Conservation (phyloP, 2,797 vertebrate species). For the Microhierax caerulescens region DNA sequence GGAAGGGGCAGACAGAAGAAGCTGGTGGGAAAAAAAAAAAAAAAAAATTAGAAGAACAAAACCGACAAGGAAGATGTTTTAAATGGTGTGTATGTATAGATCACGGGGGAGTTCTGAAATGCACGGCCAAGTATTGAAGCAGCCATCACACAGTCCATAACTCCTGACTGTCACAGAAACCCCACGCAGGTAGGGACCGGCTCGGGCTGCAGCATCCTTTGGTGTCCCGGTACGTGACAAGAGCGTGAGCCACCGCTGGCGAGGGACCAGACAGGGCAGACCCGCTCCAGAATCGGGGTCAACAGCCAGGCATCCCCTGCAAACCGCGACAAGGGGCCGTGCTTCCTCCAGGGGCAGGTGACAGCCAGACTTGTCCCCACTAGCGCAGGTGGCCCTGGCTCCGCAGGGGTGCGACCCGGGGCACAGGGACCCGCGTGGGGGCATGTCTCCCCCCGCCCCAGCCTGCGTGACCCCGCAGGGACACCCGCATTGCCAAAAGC, state of each 20-base stretch:
- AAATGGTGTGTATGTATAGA: neutral
- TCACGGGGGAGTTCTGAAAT: neutral
- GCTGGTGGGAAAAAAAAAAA: neutral
- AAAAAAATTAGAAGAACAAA: neutral
- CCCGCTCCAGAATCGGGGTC: neutral
- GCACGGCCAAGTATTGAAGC: neutral
- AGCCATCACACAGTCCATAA: neutral
- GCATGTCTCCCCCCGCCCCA: accelerated
- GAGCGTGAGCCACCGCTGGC: accelerated
- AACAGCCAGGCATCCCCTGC: accelerated
- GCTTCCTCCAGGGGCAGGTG: accelerated
- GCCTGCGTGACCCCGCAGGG: accelerated
- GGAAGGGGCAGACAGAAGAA: neutral
- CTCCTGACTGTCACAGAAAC: neutral
- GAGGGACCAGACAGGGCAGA: accelerated
- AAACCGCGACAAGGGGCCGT: accelerated
- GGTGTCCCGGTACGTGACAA: neutral
- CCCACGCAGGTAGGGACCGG: neutral
- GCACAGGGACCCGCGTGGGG: accelerated
- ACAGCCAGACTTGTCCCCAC: accelerated
- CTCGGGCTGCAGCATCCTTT: neutral
- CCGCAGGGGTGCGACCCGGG: accelerated
- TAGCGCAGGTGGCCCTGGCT: accelerated
- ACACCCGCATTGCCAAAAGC: too few relatives aligned
- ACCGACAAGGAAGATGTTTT: neutral